Evolutionary conservation across 1,140 invertebrate genomes (phyloP), one percentile per base, ranked within the genome.

Genomic region (Colletes latitarsis): DNA sequence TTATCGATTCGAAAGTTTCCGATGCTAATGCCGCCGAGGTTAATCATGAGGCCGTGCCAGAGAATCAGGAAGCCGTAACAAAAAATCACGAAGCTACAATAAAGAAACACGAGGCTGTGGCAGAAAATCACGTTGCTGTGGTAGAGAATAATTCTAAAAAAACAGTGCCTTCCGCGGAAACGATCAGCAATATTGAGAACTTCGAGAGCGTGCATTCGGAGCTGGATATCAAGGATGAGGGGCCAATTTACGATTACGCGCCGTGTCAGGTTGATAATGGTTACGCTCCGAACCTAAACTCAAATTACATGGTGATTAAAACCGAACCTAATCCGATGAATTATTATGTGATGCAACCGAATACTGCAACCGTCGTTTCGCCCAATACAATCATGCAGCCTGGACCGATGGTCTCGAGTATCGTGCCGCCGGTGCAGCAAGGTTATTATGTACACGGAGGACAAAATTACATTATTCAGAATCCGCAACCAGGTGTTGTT

Each of bases 161-260:
- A 75, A 41, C 6, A 63, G 71, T 81, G 55, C 60, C 77, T 68
- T 71, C 57, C 30, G 12, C 39, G 41, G 57, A 87, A 43, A 9
- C 58, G 0, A 69, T 46, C 9, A 87, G 85, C 64, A 89, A 89
- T 53, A 53, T 90, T 1, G 88, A 87, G 41, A 81, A 60, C 12
- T 39, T 78, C 3, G 43, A 43, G 0, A 92, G 90, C 62, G 89
- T 93, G 30, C 92, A 93, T 72, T 92, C 92, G 1, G 92, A 92
- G 58, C 55, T 93, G 52, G 90, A 93, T 62, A 93, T 93, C 9
- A 91, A 92, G 30, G 92, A 92, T 10, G 92, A 93, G 49, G 88
- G 82, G 9, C 88, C 89, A 12, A 81, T 89, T 19, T 88, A 88
- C 4, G 90, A 91, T 53, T 74, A 63, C 4, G 9, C 70, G 41